These are phyloP conservation scores for Peromyscus nudipes DNA, from an alignment of 2,797 vertebrate species.

Conservation along the genomic window DNA sequence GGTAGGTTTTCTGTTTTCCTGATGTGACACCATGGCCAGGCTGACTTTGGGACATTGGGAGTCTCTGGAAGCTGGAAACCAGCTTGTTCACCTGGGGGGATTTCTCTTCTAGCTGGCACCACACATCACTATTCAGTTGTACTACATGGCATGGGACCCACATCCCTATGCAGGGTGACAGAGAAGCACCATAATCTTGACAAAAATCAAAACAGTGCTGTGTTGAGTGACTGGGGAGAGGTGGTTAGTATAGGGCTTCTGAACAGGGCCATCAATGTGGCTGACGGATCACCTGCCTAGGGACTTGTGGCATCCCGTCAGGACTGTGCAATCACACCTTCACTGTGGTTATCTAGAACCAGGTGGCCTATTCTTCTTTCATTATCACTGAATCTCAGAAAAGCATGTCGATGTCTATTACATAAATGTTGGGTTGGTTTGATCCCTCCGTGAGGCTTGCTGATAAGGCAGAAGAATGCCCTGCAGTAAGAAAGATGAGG, in stretches of 20 bases:
- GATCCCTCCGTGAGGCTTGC: slow-evolving; percentile 64
- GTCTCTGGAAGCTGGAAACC: neutral
- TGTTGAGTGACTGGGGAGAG: slow-evolving; percentile 77
- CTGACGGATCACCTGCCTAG: slow-evolving; percentile 78
- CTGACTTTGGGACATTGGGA: neutral
- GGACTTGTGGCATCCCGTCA: slow-evolving; percentile 72
- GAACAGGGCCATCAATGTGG: slow-evolving; percentile 76
- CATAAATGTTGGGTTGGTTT: slow-evolving; percentile 69
- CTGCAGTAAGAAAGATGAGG: neutral
- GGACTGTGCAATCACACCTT: slow-evolving; percentile 80
- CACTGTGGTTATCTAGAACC: slow-evolving; percentile 33
- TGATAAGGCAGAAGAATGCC: neutral
- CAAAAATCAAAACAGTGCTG: slow-evolving; percentile 81
- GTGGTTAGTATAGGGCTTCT: slow-evolving; percentile 62
- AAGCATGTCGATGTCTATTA: slow-evolving; percentile 62
- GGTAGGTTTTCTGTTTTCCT: neutral
- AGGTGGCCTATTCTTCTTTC: slow-evolving; percentile 83
- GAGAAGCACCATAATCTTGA: slow-evolving; percentile 77
- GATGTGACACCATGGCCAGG: neutral
- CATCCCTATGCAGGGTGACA: slow-evolving; percentile 6
- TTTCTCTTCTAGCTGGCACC: neutral
- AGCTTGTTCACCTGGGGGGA: neutral
- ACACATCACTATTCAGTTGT: neutral
- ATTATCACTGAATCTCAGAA: slow-evolving; percentile 78
- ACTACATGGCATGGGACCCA: neutral